Conservation (phyloP, 2,113 vertebrate genomes). For the Mugil cephalus region DNA sequence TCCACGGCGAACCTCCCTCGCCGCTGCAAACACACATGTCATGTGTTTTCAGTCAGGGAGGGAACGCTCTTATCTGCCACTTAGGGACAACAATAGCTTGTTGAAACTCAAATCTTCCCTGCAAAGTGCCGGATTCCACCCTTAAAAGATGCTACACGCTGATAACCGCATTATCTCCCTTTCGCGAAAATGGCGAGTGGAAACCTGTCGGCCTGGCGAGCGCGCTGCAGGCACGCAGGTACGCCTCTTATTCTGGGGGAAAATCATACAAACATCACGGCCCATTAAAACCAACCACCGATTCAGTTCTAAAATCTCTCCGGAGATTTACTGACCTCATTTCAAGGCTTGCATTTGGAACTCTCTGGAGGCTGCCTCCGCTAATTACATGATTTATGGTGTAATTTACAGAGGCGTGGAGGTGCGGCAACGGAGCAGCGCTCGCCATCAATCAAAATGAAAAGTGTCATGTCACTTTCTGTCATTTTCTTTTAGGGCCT, state of each 20-base stretch:
- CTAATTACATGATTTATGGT: conserved; percentile 72
- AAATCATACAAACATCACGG: conserved; percentile 55
- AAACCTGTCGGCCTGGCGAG: conserved; percentile 32
- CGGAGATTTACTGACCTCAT: conserved; percentile 59
- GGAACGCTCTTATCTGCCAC: conserved; percentile 48
- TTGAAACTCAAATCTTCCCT: conserved; percentile 50
- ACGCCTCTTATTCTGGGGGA: conserved; percentile 31
- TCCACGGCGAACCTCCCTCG: conserved; percentile 37
- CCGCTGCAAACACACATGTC: conserved; percentile 40
- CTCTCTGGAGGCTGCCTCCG: conserved; percentile 32
- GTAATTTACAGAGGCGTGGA: conserved; percentile 52
- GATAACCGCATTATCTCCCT: conserved; percentile 28
- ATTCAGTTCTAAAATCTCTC: conserved; percentile 44
- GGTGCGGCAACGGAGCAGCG: conserved; percentile 35
- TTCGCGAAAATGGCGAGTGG: neutral
- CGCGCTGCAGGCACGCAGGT: neutral
- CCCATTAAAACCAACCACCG: conserved; percentile 55
- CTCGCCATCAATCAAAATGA: conserved; percentile 63
- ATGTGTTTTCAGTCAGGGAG: conserved; percentile 35
- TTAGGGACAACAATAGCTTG: conserved; percentile 63
- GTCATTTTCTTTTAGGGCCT: conserved; percentile 8
- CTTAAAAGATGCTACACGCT: conserved; percentile 24
- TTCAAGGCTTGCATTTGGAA: conserved; percentile 43
- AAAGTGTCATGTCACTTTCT: conserved; percentile 46
- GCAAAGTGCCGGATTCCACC: conserved; percentile 49